Conservation (phyloP, 2,888 invertebrate species). For the Thecophora atra region DNA sequence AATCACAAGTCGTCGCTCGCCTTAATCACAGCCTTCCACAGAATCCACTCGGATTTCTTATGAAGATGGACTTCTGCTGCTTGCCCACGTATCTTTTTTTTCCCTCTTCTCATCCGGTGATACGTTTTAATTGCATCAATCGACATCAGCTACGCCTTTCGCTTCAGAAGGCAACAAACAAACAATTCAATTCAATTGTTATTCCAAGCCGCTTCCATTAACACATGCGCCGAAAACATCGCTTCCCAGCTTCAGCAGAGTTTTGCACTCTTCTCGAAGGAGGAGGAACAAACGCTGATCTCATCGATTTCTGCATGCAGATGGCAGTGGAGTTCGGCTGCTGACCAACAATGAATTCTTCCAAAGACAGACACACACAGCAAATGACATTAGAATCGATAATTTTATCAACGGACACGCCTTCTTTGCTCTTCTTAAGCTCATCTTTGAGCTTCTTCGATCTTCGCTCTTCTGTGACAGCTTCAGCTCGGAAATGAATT, state of each 20-base stretch:
- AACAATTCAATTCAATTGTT: constrained; percentile 26
- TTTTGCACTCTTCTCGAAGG: constrained; percentile 5
- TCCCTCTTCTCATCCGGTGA: constrained; percentile 31
- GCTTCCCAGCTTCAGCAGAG: neutral
- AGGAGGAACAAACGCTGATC: constrained; percentile 33
- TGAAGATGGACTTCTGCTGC: neutral
- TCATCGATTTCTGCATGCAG: too few species aligned
- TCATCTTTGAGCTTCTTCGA: too few species aligned
- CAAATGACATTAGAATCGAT: too few species aligned
- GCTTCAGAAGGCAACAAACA: neutral
- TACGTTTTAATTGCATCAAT: constrained; percentile 46
- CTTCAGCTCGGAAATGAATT: too few species aligned
- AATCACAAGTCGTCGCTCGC: neutral
- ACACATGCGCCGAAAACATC: neutral
- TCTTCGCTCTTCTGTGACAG: too few species aligned
- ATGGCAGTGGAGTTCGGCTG: too few species aligned
- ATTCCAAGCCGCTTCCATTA: constrained; percentile 6
- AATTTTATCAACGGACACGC: too few species aligned
- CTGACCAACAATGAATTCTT: too few species aligned
- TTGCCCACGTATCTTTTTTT: neutral
- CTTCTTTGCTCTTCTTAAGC: too few species aligned
- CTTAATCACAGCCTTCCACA: neutral
- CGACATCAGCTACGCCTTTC: neutral
- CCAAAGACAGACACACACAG: too few species aligned
- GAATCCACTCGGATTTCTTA: neutral